phyloP scores from a whole-genome alignment of 2,113 vertebrate genomes.

The Phrynocephalus versicolor region DNA sequence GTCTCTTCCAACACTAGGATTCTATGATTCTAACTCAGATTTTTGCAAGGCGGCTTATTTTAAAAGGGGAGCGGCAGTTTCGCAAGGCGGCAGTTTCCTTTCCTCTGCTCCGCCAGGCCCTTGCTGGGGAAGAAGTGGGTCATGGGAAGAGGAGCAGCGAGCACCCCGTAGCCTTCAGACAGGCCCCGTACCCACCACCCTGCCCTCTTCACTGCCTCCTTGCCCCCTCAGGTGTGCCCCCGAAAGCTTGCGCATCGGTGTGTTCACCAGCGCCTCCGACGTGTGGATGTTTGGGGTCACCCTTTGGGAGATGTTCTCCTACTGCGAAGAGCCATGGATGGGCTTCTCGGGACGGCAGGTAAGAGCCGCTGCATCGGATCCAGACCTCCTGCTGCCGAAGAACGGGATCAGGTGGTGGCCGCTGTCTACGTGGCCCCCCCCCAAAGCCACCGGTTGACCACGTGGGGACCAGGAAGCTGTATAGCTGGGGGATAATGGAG shows the following conservation, averaged over 20 bases:
- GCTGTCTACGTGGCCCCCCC: no score
- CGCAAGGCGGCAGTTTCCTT: not conserved
- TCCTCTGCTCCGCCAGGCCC: no score
- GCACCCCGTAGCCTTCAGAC: not conserved
- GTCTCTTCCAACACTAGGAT: no score
- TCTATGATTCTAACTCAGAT: no score
- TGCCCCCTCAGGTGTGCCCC: constrained; percentile 84
- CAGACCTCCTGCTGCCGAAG: not conserved
- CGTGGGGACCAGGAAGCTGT: no score
- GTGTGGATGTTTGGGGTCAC: constrained; percentile 92
- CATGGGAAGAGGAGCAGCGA: not conserved
- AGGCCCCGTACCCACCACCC: no score
- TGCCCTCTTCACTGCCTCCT: no score
- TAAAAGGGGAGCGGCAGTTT: not conserved
- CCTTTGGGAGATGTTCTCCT: constrained; percentile 92
- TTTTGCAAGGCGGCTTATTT: not conserved
- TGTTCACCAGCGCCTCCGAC: constrained; percentile 86
- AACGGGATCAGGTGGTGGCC: not conserved
- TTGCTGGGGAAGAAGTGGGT: no score
- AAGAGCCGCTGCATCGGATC: not conserved
- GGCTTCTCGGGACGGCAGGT: constrained; percentile 82
- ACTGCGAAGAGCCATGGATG: constrained; percentile 89
- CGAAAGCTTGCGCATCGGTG: constrained; percentile 84
- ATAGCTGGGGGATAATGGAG: no score
- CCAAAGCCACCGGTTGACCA: no score